Base-by-base conservation (phyloP, 1,140 invertebrate species). In the Ylistrum balloti region DNA sequence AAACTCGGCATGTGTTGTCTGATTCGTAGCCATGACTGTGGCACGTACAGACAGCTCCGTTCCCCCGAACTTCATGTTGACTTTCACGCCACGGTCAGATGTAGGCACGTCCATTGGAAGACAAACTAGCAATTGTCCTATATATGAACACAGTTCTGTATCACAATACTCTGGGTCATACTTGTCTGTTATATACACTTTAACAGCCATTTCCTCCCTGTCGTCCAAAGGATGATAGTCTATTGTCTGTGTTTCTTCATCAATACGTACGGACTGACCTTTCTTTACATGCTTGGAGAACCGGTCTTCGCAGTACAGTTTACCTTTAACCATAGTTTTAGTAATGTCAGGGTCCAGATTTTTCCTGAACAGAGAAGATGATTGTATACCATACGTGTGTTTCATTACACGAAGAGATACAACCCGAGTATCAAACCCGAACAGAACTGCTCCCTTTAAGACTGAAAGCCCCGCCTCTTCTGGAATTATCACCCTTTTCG, bases 1-100 rank as follows among this genome's bases (percentile, higher is more conserved):
- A 32, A 92, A 74, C 86, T 92, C 90, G 34, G 88, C 89, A 33
- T 38, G 85, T 17, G 89, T 90, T 33, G 33, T 56, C 89, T 89
- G n/a, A 0, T 86, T 86, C 1, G 89, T 92, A 35, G 85, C 88
- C 32, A 86, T 86, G 35, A 90, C 91, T 11, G 85, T 88, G 11
- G 92, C 93, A 34, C 85, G 88, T 3, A 93, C 90, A 32, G 90
- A 56, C 20, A 93, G 28, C 48, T 93, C 92, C 17, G 92, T 93
- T 0, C 91, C 91, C 11, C 92, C 93, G 85, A 93, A 93, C n/a
- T 88, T 91, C 88, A 93, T 87, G 33, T 91, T 41, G 28, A 93
- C 90, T 7, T 35, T 90, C 20, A 93, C 89, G n/a, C 28, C 38
- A n/a, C 91, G 38, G 1, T 93, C 88, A 28, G 33, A 15, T 10